Evolutionary conservation across 2,113 vertebrate genomes (phyloP), one percentile per base, ranked within the genome.

Genomic region (Apteryx mantelli): DNA sequence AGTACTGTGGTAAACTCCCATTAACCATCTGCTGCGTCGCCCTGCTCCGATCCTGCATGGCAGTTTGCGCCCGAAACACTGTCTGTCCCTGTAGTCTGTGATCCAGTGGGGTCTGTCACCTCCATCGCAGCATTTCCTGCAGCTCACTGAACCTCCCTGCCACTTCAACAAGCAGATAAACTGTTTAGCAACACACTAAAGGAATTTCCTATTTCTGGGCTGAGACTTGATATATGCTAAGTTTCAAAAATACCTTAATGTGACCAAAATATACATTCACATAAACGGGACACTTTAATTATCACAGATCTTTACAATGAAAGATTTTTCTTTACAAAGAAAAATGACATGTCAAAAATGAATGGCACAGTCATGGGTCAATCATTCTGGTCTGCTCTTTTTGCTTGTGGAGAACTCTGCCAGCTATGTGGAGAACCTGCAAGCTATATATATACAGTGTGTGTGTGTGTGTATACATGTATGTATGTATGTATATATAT

Each of bases 21-120:
- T 12, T 21, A 75, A 11, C 5, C 1, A 3, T 28, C 38, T 5
- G 12, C 5, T 36, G 44, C 26, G 70, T 0, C 7, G 42, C 24
- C 19, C 50, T 87, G 25, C 73, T 78, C 64, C 64, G 44, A 36
- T 11, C 21, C 4, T n/a, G 73, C 2, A 4, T 44, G 66, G 36
- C 11, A 7, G 28, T 56, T 56, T 32, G n/a, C 20, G 52, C 36
- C 32, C 42, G 46, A 2, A 0, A 77, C 60, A 25, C 32, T 30
- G 36, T 12, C 60, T 65, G 64, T 26, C 58, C 30, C 46, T 40
- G n/a, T 32, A 30, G 36, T 74, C n/a, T 74, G 66, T 40, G 53
- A 74, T 38, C 36, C 22, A 22, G 34, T 4, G 1, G 38, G 9
- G 58, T 60, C 56, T 9, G 38, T 38, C 25, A 53, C 38, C 34